Evolutionary conservation across 1,140 invertebrate species (phyloP).

Genomic region (Brachionus rotundiformis): DNA sequence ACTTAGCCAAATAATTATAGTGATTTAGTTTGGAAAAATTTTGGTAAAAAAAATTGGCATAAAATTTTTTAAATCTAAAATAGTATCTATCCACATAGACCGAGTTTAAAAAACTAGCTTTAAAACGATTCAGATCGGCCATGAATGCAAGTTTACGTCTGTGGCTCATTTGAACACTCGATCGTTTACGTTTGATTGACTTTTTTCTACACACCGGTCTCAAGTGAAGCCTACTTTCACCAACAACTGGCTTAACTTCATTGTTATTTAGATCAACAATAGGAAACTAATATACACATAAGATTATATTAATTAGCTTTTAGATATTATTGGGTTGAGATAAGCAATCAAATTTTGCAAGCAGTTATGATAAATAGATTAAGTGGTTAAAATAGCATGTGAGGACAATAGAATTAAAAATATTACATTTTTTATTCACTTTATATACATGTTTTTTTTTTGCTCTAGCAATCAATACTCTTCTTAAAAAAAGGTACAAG

Average conservation of each 20-base stretch:
- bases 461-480: background rate
- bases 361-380: background rate
- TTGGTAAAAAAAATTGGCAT: conserved; percentile 22
- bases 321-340: background rate
- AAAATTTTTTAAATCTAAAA: conserved; percentile 27
- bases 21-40: conserved; percentile 20
- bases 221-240: background rate
- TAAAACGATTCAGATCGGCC: conserved; percentile 17
- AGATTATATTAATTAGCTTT: background rate
- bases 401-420: background rate
- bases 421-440: conserved; percentile 13
- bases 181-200: conserved; percentile 30
- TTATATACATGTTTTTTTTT: background rate
- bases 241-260: background rate
- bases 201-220: conserved; percentile 23
- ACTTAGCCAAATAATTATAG: conserved; percentile 16
- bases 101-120: background rate
- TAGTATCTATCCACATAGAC: conserved; percentile 10
- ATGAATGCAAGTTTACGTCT: background rate
- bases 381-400: background rate
- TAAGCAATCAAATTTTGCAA: background rate
- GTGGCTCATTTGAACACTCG: background rate
- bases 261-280: conserved; percentile 30
- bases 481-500: conserved; percentile 2
- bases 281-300: conserved; percentile 28